Evolutionary conservation across 2,888 invertebrate genomes (phyloP).

Genomic region (Cistogaster globosa): DNA sequence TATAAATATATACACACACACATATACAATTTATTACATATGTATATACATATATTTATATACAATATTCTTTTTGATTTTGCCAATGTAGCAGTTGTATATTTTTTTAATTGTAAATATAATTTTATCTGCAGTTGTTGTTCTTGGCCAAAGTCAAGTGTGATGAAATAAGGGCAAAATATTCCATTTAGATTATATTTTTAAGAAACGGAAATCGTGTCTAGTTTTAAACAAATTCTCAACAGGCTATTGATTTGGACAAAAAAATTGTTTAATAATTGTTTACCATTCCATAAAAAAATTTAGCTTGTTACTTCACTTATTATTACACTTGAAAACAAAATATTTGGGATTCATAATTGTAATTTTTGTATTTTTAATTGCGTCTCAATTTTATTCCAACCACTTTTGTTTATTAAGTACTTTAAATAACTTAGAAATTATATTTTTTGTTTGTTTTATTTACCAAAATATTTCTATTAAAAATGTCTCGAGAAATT

Average conservation of each 20-base stretch:
- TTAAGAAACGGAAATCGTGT: not conserved
- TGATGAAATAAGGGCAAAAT: conserved; percentile 51
- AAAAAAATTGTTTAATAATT: no score
- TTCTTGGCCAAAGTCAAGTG: conserved; percentile 72
- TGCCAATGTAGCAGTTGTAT: not conserved
- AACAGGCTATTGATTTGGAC: not conserved
- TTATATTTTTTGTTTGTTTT: not conserved
- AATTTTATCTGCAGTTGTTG: conserved; percentile 56
- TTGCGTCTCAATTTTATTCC: conserved; percentile 39
- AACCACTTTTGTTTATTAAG: conserved; percentile 7
- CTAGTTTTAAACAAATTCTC: not conserved
- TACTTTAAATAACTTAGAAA: not conserved
- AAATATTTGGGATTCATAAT: not conserved
- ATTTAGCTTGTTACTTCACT: not conserved
- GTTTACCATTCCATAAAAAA: not conserved
- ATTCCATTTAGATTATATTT: conserved; percentile 28
- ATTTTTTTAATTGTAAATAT: conserved; percentile 17
- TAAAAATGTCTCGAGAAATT: conserved; percentile 52
- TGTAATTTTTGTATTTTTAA: not conserved
- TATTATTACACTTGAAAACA: not conserved
- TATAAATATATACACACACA: not conserved
- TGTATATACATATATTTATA: not conserved
- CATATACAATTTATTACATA: no score
- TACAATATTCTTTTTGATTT: not conserved
- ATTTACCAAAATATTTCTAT: conserved; percentile 39